A percentile compares a stretch with the other conserved stretches of the same genome.
Conservation (phyloP, 53 echinoderm and acorn worm genomes). For the Crossaster papposus region DNA sequence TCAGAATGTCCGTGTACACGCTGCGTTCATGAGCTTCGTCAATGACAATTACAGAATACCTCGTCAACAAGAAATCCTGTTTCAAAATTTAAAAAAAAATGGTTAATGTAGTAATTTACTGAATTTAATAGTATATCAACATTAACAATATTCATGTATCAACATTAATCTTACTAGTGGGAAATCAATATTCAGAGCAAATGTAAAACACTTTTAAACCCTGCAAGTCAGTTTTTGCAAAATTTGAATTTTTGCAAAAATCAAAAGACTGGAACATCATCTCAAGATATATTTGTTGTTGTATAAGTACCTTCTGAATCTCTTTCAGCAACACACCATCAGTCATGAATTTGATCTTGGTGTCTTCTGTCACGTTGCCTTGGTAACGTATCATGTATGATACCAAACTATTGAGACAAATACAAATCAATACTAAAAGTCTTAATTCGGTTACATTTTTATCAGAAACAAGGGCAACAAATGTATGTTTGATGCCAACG, state of each 20-base stretch:
- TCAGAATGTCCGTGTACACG: conserved; percentile 97
- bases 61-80: conserved; percentile 90
- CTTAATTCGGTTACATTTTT: not conserved
- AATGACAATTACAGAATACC: conserved; percentile 90
- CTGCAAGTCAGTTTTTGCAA: no score
- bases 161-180: not conserved
- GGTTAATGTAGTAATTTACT: not conserved
- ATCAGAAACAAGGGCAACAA: not conserved
- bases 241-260: no score
- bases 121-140: not conserved
- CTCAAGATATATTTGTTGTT: not conserved
- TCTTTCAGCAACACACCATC: conserved; percentile 97
- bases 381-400: conserved; percentile 98
- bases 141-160: not conserved
- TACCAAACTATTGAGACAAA: conserved; percentile 61
- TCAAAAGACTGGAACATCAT: not conserved
- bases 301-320: conserved; percentile 78
- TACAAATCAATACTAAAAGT: not conserved
- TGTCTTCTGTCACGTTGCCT: conserved; percentile 87
- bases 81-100: not conserved
- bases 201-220: no score
- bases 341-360: conserved; percentile 97
- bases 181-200: no score
- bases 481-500: not conserved
- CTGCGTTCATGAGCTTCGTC: conserved; percentile 98